Percentiles rank a stretch among this genome's conserved stretches.
Evolutionary conservation across 2,888 invertebrate species (phyloP).

Genomic region (Phengaris alcon): DNA sequence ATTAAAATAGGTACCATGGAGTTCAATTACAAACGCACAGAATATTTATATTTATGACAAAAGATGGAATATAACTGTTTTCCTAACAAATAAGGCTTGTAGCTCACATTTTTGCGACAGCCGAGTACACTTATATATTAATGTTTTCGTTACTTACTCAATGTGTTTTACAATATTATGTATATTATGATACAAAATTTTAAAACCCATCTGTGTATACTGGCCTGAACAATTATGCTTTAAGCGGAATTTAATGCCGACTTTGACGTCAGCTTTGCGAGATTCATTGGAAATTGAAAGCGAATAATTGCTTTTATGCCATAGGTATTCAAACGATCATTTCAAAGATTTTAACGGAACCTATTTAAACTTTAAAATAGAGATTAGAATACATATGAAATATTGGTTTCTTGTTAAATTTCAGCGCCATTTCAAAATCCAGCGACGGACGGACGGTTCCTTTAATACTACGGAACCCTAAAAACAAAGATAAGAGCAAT

Average conservation of each 20-base stretch:
- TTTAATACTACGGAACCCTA: too few species aligned
- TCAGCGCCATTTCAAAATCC: too few species aligned
- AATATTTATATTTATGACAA: too few species aligned
- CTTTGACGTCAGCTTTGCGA: conserved; percentile 9
- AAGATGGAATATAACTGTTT: too few species aligned
- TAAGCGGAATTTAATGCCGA: neutral
- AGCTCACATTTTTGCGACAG: too few species aligned
- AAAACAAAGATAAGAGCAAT: too few species aligned
- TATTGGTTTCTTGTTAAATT: neutral
- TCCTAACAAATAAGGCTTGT: too few species aligned
- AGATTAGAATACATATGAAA: neutral
- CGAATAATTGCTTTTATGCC: conserved; percentile 8
- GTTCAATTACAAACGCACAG: too few species aligned
- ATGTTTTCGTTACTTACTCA: too few species aligned
- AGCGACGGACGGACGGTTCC: too few species aligned
- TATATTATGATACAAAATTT: neutral
- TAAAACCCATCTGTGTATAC: neutral
- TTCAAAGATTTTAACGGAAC: neutral
- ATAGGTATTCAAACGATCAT: neutral
- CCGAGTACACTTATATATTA: too few species aligned
- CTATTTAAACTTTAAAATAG: neutral
- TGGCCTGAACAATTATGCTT: neutral
- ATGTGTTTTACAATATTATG: neutral
- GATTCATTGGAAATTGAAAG: neutral
- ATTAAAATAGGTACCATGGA: too few species aligned